Base-by-base conservation (phyloP, 2,797 vertebrate species). In the Malacoctenus gilli region DNA sequence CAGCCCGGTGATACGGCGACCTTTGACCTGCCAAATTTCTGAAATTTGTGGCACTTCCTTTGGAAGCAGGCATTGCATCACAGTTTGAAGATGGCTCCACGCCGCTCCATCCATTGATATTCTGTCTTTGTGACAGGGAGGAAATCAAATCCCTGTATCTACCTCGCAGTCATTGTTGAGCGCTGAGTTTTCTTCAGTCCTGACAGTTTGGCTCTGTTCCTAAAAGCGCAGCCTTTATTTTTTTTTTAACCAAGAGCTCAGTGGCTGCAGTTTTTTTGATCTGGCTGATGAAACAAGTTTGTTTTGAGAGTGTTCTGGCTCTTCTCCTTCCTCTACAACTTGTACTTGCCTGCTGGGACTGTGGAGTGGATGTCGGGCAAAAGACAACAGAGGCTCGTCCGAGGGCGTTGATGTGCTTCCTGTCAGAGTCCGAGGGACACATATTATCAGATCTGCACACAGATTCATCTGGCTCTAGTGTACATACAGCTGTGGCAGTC, bases 281-380 rank as follows among this genome's bases (percentile, higher is more conserved):
- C 47, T 31, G 19, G 11, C 20, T 62, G 58, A 58, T 43, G 57
- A 70, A 62, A 61, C 38, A 31, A 21, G 20, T 63, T 43, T 14
- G 4, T 38, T 47, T 52, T 35, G 28, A 23, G 13, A 2, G 13
- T n/a, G 23, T 14, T 40, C 37, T 51, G 22, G 31, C 0, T 42
- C 4, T 8, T 36, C 9, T 7, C 15, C 11, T 30, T 20, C 8
- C 21, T 53, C 22, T 15, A 4, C 13, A 16, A 54, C 20, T 19
- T 0, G 19, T 11, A 8, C 8, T 12, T 42, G 16, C 48, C 35
- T 35, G 21, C 59, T 39, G 19, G 56, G 16, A 13, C 18, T 5
- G 44, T 35, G 23, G 21, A n/a, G 59, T 42, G 37, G 19, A 49
- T 30, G 43, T 14, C 15, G 56, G 20, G 40, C 5, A 35, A 31